Evolutionary conservation across 2,113 vertebrate species (phyloP).

Genomic region (Psammodynastes pulverulentus): DNA sequence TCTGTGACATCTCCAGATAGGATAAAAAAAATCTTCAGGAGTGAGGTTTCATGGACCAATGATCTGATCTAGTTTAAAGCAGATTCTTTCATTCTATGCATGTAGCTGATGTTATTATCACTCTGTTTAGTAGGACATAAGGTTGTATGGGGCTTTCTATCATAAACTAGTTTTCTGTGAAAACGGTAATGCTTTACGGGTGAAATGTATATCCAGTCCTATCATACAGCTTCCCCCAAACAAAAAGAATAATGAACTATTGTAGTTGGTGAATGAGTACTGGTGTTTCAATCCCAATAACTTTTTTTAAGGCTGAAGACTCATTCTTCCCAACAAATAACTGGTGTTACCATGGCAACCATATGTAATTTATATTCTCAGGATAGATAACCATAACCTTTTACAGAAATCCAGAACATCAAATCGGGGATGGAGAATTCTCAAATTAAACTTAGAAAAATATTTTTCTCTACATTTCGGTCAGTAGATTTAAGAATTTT

Average conservation of each 20-base stretch:
- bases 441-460: background rate
- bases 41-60: background rate
- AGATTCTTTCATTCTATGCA: background rate
- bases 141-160: background rate
- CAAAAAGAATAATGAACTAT: background rate
- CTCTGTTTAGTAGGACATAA: background rate
- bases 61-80: background rate
- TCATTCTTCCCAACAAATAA: background rate
- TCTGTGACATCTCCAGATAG: background rate
- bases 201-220: background rate
- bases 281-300: background rate
- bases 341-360: conserved; percentile 12
- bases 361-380: background rate
- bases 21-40: background rate
- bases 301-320: background rate
- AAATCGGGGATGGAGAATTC: background rate
- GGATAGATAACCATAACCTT: background rate
- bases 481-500: background rate
- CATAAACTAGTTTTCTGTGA: background rate
- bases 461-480: background rate
- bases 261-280: background rate
- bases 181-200: background rate
- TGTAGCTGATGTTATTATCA: background rate
- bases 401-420: background rate
- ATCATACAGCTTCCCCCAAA: background rate